Conservation (phyloP, 2,797 vertebrate genomes). For the Miopithecus talapoin region DNA sequence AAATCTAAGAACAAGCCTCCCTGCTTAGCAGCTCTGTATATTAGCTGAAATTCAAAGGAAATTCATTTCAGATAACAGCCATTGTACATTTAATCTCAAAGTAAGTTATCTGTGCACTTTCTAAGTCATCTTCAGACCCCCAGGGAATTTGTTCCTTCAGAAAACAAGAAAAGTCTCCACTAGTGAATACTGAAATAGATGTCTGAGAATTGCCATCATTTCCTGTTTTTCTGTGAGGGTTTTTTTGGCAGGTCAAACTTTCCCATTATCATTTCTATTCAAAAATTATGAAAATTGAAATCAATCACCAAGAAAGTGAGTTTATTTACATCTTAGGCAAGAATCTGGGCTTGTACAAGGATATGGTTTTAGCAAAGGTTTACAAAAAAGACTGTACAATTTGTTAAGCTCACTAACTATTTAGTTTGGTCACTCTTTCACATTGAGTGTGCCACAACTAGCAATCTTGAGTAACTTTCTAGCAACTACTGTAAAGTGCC, state of each 20-base stretch:
- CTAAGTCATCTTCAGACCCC: constrained; percentile 37
- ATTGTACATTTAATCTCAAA: background rate
- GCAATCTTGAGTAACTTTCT: background rate
- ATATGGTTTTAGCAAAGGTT: background rate
- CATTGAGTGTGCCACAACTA: background rate
- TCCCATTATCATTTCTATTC: constrained; percentile 66
- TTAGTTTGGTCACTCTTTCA: background rate
- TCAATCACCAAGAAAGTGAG: constrained; percentile 56
- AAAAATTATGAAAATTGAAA: constrained; percentile 66
- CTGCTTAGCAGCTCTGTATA: background rate
- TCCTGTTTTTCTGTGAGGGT: constrained; percentile 50
- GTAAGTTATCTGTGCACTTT: constrained; percentile 55
- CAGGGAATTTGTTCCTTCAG: constrained; percentile 33
- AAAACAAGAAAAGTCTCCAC: constrained; percentile 32
- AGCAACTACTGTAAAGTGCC: background rate
- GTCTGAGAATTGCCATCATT: constrained; percentile 29
- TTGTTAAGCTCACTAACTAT: background rate
- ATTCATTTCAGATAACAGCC: constrained; percentile 23
- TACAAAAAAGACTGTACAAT: background rate
- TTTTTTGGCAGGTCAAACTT: constrained; percentile 54
- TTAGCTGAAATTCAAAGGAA: background rate
- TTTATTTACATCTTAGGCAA: constrained; percentile 8
- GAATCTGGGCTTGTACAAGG: background rate
- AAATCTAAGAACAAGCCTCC: background rate
- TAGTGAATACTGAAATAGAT: constrained; percentile 54